Evolutionary conservation across 2,888 invertebrate species (phyloP).

Genomic region (Chymomyza amoena): DNA sequence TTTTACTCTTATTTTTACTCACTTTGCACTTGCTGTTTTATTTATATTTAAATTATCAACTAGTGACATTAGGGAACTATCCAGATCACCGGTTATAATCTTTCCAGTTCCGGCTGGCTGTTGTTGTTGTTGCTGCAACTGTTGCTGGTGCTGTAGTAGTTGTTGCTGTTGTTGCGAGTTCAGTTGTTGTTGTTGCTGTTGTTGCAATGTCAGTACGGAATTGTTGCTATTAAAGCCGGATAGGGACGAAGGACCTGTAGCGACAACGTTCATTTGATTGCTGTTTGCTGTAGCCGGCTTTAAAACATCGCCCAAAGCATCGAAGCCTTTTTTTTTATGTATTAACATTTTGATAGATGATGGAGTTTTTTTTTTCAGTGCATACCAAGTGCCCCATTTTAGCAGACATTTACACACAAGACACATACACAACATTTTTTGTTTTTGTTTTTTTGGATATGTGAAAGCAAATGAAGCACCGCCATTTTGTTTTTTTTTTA

Average conservation of each 20-base stretch:
- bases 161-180: constrained; percentile 49
- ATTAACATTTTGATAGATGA: constrained; percentile 8
- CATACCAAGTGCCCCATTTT: constrained; percentile 55
- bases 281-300: constrained; percentile 80
- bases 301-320: constrained; percentile 86
- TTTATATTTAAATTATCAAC: constrained; percentile 95
- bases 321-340: constrained; percentile 81
- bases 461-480: constrained; percentile 61
- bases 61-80: constrained; percentile 94
- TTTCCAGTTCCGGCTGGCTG: constrained; percentile 82
- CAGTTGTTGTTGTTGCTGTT: constrained; percentile 63
- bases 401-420: constrained; percentile 63
- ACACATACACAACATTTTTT: constrained; percentile 53
- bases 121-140: constrained; percentile 76
- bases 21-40: constrained; percentile 85
- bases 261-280: constrained; percentile 77
- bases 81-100: constrained; percentile 94
- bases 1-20: constrained; percentile 79
- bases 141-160: constrained; percentile 65
- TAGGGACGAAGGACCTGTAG: constrained; percentile 73
- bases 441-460: constrained; percentile 11
- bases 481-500: constrained; percentile 32
- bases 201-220: constrained; percentile 52
- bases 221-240: constrained; percentile 43
- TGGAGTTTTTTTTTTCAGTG: constrained; percentile 25